phyloP scores from a whole-genome alignment of 2,113 vertebrate species.

The Calypte anna region DNA sequence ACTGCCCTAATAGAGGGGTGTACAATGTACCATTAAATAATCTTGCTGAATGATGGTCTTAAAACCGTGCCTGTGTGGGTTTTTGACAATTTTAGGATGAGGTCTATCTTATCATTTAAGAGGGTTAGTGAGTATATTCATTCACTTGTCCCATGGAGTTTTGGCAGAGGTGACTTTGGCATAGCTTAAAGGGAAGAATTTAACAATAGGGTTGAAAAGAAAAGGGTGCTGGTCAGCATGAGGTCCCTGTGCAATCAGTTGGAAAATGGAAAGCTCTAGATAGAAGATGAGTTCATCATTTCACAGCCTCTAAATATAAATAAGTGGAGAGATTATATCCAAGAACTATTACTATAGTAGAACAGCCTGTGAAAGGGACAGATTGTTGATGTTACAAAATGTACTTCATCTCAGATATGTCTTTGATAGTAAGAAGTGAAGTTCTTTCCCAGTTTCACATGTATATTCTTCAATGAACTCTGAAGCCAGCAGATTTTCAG shows the following conservation, averaged over 20 bases:
- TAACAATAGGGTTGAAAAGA: not conserved
- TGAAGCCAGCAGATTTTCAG: conserved; percentile 36
- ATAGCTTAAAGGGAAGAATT: not conserved
- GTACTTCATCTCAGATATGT: conserved; percentile 26
- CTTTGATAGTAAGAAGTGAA: conserved; percentile 27
- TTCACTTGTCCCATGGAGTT: not conserved
- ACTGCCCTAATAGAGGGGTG: not conserved
- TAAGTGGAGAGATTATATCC: conserved; percentile 34
- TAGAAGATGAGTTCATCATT: conserved; percentile 60
- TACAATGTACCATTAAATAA: not conserved
- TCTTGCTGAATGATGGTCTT: not conserved
- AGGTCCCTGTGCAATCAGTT: not conserved
- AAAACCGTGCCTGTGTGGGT: not conserved
- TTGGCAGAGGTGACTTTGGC: not conserved
- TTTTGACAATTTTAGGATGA: not conserved
- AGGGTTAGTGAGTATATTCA: not conserved
- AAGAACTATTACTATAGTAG: conserved; percentile 34
- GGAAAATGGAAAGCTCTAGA: conserved; percentile 25
- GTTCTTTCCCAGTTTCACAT: conserved; percentile 35
- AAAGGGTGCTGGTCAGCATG: not conserved
- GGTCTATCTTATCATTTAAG: not conserved
- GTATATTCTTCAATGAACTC: conserved; percentile 19
- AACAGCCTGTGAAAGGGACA: conserved; percentile 28
- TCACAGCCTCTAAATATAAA: conserved; percentile 51
- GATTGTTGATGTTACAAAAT: conserved; percentile 39